phyloP scores from a whole-genome alignment of 1,140 invertebrate genomes.

The Platyscapa corneri region DNA sequence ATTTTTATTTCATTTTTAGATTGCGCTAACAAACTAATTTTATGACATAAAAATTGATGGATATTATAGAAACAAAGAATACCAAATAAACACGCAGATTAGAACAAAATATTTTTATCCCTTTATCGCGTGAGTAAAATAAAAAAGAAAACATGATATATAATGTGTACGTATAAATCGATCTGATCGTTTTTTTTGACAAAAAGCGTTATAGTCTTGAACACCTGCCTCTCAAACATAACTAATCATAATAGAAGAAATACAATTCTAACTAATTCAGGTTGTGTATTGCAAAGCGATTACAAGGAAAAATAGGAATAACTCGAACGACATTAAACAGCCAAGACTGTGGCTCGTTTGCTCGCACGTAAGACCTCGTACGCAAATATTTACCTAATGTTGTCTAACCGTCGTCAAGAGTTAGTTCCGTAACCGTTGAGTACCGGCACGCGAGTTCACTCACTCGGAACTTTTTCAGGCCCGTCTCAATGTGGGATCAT shows the following conservation, averaged over 20 bases:
- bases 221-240: not conserved
- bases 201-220: not conserved
- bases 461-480: not conserved
- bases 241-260: not conserved
- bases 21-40: not conserved
- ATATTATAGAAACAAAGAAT: not conserved
- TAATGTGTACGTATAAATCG: not conserved
- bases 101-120: too few relatives aligned
- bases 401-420: conserved; percentile 4
- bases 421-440: conserved; percentile 5
- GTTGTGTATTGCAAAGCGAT: not conserved
- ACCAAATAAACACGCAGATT: too few relatives aligned
- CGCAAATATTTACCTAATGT: conserved; percentile 38
- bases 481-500: not conserved
- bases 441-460: conserved; percentile 3
- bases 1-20: not conserved
- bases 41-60: not conserved
- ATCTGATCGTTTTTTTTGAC: too few relatives aligned
- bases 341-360: conserved; percentile 4
- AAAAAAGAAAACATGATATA: not conserved
- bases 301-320: not conserved
- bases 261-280: not conserved
- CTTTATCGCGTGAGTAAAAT: not conserved
- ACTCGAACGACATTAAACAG: not conserved
- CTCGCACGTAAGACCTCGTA: not conserved